These are phyloP conservation scores for Steatornis caripensis DNA, from an alignment of 2,113 vertebrate genomes.

Conservation along the genomic window DNA sequence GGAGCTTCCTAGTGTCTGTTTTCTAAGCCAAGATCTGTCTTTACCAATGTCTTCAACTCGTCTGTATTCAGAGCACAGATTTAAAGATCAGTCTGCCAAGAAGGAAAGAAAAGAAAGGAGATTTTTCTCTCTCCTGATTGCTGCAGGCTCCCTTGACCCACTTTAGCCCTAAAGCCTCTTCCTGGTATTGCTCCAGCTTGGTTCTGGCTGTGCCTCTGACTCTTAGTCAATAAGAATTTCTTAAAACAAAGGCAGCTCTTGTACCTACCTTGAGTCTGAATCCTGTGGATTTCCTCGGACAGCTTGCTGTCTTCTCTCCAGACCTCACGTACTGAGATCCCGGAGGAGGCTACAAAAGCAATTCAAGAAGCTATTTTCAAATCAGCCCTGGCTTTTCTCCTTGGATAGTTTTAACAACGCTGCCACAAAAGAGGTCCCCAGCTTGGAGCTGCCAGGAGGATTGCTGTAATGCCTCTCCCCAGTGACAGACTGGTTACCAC, in stretches of 20 bases:
- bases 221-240: background rate
- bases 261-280: background rate
- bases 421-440: background rate
- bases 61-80: conserved; percentile 9
- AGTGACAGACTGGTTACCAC: background rate
- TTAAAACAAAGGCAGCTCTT: background rate
- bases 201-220: background rate
- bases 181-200: background rate
- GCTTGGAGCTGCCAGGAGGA: background rate
- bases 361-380: background rate
- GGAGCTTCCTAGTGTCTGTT: background rate
- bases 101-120: background rate
- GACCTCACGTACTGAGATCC: background rate
- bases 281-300: background rate
- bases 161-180: background rate
- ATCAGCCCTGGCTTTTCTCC: background rate
- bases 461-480: background rate
- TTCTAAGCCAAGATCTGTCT: background rate
- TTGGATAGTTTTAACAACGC: background rate
- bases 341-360: background rate
- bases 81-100: background rate
- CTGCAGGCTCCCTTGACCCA: conserved; percentile 29
- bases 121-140: background rate
- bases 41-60: background rate
- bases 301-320: background rate